A percentile compares a stretch with the other conserved stretches of the same genome.
Evolutionary conservation across 2,888 invertebrate species (phyloP).

Genomic region (Melipona bicolor): DNA sequence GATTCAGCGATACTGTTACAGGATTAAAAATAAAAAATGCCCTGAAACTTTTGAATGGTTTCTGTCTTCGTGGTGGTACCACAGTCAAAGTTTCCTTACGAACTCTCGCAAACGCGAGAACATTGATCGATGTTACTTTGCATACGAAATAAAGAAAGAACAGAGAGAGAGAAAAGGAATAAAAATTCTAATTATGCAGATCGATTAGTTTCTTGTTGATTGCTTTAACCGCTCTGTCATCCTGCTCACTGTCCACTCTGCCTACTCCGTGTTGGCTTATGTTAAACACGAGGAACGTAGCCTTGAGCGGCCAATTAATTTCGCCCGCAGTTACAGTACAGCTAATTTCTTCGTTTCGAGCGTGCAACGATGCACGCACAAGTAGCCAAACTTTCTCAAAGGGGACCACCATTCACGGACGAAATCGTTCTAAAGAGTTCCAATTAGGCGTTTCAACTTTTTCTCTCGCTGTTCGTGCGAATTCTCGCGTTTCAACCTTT

Average conservation of each 20-base stretch:
- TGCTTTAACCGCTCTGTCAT: constrained; percentile 1
- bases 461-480: constrained; percentile 13
- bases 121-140: background rate
- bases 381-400: background rate
- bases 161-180: background rate
- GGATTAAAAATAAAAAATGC: too few species aligned
- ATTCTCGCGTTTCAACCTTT: constrained; percentile 51
- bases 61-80: background rate
- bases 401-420: background rate
- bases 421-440: background rate
- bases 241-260: constrained; percentile 7
- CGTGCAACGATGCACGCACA: background rate
- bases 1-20: too few species aligned
- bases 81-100: too few species aligned
- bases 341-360: background rate
- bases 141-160: too few species aligned
- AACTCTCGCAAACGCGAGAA: background rate
- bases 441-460: background rate
- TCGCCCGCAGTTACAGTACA: too few species aligned
- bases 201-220: background rate
- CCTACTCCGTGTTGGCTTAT: constrained; percentile 26
- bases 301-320: background rate
- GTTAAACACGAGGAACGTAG: background rate
- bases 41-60: constrained; percentile 12
- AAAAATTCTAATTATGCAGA: constrained; percentile 7